Percentiles rank a stretch among this genome's conserved stretches.
Evolutionary conservation across 2,113 vertebrate genomes (phyloP).

Genomic region (Tragelaphus scriptus): DNA sequence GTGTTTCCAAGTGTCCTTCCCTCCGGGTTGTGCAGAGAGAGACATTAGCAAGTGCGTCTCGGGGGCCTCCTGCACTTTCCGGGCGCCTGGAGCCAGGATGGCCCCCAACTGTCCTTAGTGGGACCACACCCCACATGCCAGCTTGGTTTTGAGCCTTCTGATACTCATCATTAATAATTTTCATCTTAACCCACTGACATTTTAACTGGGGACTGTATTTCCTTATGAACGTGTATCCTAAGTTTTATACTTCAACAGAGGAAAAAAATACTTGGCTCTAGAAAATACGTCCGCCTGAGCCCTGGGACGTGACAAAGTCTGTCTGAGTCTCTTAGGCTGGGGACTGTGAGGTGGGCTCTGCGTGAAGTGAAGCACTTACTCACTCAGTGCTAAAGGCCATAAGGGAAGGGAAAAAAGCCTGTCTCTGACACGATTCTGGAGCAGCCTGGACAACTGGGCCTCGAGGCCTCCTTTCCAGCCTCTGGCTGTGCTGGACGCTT

Average conservation of each 20-base stretch:
- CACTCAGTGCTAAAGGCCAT: neutral
- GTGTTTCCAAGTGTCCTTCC: neutral
- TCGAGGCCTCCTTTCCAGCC: neutral
- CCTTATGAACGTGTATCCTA: neutral
- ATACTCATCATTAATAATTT: neutral
- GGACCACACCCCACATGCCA: fast-evolving
- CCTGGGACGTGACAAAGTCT: neutral
- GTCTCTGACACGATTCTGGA: fast-evolving
- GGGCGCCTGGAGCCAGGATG: neutral
- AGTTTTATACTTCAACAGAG: neutral
- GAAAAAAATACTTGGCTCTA: neutral
- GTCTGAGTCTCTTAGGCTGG: neutral
- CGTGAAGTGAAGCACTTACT: fast-evolving
- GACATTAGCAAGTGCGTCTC: fast-evolving
- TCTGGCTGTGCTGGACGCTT: neutral
- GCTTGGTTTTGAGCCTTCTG: neutral
- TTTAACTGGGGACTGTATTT: neutral
- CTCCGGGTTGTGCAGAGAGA: too few relatives aligned
- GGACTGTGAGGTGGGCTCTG: fast-evolving
- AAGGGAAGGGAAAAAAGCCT: too few relatives aligned
- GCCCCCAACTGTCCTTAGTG: neutral
- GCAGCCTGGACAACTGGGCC: neutral
- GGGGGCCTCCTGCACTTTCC: neutral
- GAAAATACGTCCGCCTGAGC: fast-evolving
- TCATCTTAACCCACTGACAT: neutral